Base-by-base conservation (phyloP, 2,797 vertebrate genomes). In the Pristis pectinata region DNA sequence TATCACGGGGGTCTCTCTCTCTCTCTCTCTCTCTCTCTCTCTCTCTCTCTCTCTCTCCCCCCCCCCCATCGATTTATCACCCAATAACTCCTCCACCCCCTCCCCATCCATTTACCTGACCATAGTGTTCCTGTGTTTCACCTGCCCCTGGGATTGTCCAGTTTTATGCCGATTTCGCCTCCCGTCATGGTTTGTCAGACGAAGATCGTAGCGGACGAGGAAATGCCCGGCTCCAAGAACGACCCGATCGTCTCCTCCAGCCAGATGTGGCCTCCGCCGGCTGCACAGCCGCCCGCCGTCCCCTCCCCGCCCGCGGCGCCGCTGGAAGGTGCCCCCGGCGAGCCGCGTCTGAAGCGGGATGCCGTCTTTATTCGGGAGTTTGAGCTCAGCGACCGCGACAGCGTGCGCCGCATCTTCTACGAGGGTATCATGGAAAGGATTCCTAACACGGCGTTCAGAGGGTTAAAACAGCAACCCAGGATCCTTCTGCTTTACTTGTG, bases 111-210 rank as follows among this genome's bases (percentile, higher is more conserved):
- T 72, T 70, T 70, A 70, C 27, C 27, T 83, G 19, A 15, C 30
- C 11, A 19, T n/a, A 4, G 27, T 34, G 27, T 34, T 34, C 34
- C 19, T 56, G 2, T 15, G 85, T 41, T 85, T 27, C 27, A 72
- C 19, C 24, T 22, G 70, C 72, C 70, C 22, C 70, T 61, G 15
- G 61, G 61, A 64, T 49, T 49, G 49, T 49, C 9, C 70, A 24
- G 96, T 97, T 98, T 98, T 98, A 99, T 99, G 98, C 98, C 98
- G 98, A 99, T 97, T 98, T 97, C 98, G 97, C 98, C 98, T 98
- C 98, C 98, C 96, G 98, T 98, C 97, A 99, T 99, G 99, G 98
- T 99, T 98, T 99, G 99, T 97, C 98, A 99, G 98, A 98, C 98
- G 97, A 98, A 99, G 98, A 99, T 99, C 95, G 98, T 99, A 97